These are phyloP conservation scores for Macropis europaea DNA, from an alignment of 2,888 invertebrate genomes.

Conservation along the genomic window DNA sequence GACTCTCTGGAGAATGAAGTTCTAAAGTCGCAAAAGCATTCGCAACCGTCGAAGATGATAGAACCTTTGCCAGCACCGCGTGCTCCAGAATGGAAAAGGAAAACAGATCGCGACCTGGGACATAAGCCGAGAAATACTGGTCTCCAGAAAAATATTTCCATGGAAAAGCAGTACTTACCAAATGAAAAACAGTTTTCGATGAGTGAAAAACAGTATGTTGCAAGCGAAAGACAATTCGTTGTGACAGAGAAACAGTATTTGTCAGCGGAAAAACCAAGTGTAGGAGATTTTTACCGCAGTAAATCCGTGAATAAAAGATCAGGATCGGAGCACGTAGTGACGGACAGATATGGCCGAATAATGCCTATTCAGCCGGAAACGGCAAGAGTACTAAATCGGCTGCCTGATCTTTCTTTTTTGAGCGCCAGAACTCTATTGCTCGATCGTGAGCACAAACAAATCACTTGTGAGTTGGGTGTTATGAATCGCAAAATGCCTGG, in stretches of 20 bases:
- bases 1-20: constrained; percentile 43
- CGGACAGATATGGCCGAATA: constrained; percentile 74
- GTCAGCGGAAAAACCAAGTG: background rate
- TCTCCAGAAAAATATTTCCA: background rate
- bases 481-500: constrained; percentile 79
- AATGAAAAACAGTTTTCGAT: constrained; percentile 6
- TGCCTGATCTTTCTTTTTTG: constrained; percentile 76
- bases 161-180: constrained; percentile 6
- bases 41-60: constrained; percentile 70
- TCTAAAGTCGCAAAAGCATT: constrained; percentile 55
- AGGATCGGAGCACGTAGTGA: constrained; percentile 67
- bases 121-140: constrained; percentile 33
- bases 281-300: constrained; percentile 36
- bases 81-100: constrained; percentile 70
- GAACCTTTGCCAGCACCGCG: constrained; percentile 76
- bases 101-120: constrained; percentile 55
- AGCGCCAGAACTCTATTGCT: constrained; percentile 76
- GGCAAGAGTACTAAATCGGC: constrained; percentile 73
- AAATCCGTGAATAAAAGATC: constrained; percentile 52
- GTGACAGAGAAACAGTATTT: constrained; percentile 17
- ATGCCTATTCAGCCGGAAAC: constrained; percentile 74
- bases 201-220: background rate
- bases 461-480: constrained; percentile 76
- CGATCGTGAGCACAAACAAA: constrained; percentile 76
- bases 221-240: constrained; percentile 7